Evolutionary conservation across 2,888 invertebrate species (phyloP), one percentile per base, ranked within the genome.

Genomic region (Drosophila nr. perissopoda): DNA sequence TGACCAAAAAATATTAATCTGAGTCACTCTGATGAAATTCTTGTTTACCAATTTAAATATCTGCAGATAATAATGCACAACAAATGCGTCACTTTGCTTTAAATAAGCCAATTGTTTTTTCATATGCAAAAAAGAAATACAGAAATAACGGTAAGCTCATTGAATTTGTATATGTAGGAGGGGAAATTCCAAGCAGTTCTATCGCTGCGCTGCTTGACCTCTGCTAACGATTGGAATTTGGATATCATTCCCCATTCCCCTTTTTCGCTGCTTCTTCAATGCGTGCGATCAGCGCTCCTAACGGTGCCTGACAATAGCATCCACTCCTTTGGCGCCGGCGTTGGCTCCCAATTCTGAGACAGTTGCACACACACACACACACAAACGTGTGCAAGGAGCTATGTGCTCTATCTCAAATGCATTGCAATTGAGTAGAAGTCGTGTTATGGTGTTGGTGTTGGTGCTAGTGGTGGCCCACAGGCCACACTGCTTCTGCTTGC

Each of bases 71-170:
- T 56, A 73, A 48, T 64, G 61, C 70, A 74, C 31, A 79, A 65
- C 79, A 79, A 79, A 73, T 79, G 79, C 76, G 76, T 79, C 75
- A 79, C 57, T 38, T 64, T 21, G 27, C n/a, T 48, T 64, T 65
- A 62, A 78, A 78, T 74, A 78, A 78, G 64, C 60, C 60, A 74
- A 62, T n/a, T 46, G 21, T 40, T 38, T 13, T 18, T 51, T 51
- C n/a, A 21, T 13, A 59, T 70, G 46, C 52, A 67, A 67, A 58
- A n/a, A 5, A 27, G 46, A 34, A 21, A 29, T 13, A 8, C n/a
- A 38, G 34, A 72, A 38, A 25, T 74, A 74, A 62, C 72, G 61
- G 70, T 46, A 70, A 40, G 21, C 11, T 53, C 29, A 48, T 68
- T 70, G 42, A 54, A 51, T 52, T 57, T 40, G 27, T 51, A 36